Percentiles rank a stretch among this genome's conserved stretches.
Conservation (phyloP, 2,113 vertebrate genomes). For the Rallus limicola region DNA sequence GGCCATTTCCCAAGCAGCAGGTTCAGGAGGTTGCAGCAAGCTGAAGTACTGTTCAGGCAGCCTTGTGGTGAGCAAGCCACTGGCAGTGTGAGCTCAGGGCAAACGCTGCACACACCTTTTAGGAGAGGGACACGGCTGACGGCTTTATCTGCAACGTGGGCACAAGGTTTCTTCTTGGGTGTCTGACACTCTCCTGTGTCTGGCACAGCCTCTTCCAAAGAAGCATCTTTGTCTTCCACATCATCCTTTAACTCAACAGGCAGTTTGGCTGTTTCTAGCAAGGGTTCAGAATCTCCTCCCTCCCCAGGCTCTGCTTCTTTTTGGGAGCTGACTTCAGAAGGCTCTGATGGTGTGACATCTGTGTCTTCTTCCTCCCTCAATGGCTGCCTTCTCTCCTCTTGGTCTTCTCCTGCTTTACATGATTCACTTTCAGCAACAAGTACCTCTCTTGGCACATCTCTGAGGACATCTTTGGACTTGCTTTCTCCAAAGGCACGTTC, state of each 20-base stretch:
- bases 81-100: background rate
- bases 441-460: background rate
- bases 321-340: conserved; percentile 20
- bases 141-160: conserved; percentile 15
- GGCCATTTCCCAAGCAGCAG: conserved; percentile 44
- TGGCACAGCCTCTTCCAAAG: background rate
- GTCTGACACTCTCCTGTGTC: background rate
- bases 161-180: conserved; percentile 4
- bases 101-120: conserved; percentile 76
- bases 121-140: conserved; percentile 71
- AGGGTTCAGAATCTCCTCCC: background rate
- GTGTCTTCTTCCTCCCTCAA: background rate
- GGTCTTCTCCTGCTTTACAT: background rate
- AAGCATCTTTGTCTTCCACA: background rate
- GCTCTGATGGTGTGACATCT: background rate
- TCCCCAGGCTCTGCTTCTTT: conserved; percentile 48
- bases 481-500: background rate
- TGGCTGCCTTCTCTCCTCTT: background rate
- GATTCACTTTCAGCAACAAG: background rate
- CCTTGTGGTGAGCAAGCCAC: background rate
- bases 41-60: conserved; percentile 37
- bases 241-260: background rate
- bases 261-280: background rate
- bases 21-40: conserved; percentile 13
- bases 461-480: background rate